These are phyloP conservation scores for Crax fasciolata DNA, from an alignment of 2,797 vertebrate species.

Conservation along the genomic window DNA sequence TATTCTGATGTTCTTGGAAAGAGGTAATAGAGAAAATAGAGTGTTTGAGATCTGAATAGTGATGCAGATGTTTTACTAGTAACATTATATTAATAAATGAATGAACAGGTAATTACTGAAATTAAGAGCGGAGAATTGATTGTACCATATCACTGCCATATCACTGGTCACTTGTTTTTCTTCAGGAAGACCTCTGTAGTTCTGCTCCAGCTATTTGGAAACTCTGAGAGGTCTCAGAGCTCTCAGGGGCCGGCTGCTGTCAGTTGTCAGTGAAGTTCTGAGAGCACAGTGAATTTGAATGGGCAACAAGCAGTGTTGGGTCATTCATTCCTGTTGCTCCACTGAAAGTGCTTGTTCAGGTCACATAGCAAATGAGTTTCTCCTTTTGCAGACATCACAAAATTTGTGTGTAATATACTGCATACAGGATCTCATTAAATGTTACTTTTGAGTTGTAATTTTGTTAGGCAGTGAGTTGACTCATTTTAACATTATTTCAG, in stretches of 20 bases:
- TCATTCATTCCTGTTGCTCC: background rate
- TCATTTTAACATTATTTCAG: background rate
- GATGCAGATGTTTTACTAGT: background rate
- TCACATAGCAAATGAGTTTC: conserved; percentile 10
- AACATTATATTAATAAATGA: background rate
- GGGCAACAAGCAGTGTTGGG: background rate
- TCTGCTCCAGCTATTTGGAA: background rate
- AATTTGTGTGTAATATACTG: background rate
- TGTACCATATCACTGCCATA: background rate
- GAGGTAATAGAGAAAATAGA: background rate
- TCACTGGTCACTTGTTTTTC: background rate
- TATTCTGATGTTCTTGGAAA: background rate
- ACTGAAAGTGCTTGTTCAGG: conserved; percentile 10
- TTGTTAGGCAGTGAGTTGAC: background rate
- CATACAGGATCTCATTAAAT: background rate
- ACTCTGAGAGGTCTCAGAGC: background rate
- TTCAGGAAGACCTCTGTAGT: background rate
- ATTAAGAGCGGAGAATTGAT: background rate
- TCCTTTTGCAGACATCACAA: background rate
- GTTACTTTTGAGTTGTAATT: background rate
- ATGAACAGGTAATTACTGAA: background rate
- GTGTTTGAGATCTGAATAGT: background rate
- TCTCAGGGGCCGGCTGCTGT: background rate
- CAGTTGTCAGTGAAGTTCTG: background rate
- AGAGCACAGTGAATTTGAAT: background rate